A percentile compares a stretch with the other conserved stretches of the same genome.
Conservation (phyloP, 2,113 vertebrate species). For the Pelvicachromis taeniatus region DNA sequence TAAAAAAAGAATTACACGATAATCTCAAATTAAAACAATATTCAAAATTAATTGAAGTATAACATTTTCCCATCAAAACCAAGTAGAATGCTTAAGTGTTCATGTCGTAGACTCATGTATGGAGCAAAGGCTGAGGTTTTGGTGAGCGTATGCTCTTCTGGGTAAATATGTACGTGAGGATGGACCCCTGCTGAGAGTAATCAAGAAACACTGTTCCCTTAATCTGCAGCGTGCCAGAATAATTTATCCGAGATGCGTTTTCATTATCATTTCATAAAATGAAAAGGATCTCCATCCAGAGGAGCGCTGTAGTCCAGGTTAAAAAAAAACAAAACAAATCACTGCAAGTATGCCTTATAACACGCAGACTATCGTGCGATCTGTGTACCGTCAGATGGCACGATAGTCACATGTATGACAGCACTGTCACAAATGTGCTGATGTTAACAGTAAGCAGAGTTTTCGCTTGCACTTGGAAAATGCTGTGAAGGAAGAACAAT, state of each 20-base stretch:
- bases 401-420: too few species aligned
- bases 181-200: slow-evolving; percentile 20
- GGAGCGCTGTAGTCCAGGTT: neutral
- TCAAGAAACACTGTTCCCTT: neutral
- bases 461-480: neutral
- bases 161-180: slow-evolving; percentile 20
- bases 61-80: neutral
- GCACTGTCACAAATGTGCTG: neutral
- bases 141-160: neutral
- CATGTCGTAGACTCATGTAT: neutral
- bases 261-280: neutral
- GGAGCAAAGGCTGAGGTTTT: neutral
- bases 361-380: rapidly evolving
- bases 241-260: slow-evolving; percentile 17
- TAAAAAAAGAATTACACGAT: neutral
- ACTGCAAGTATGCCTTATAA: neutral
- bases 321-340: neutral
- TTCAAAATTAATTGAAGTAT: neutral
- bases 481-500: neutral
- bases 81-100: neutral
- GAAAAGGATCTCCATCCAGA: neutral
- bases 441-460: neutral
- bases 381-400: neutral
- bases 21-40: neutral
- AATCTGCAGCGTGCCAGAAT: slow-evolving; percentile 19